Evolutionary conservation across 1,140 invertebrate species (phyloP), one percentile per base, ranked within the genome.

Genomic region (Forficula auricularia): DNA sequence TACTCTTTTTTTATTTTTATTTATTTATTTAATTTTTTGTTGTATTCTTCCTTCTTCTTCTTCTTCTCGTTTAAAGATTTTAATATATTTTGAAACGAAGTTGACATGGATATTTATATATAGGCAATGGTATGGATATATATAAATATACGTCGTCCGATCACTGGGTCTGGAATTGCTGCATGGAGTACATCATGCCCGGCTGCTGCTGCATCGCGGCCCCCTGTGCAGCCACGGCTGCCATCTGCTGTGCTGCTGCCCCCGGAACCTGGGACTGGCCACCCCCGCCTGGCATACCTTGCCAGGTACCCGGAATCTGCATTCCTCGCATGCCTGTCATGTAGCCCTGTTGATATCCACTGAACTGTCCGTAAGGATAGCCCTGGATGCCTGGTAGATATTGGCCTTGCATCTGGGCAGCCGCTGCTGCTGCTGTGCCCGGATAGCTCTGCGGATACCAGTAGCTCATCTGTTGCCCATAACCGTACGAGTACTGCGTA

Each of bases 131-230:
- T 10, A 27, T 27, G 10, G 4, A 27, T 27, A 27, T 27, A 6
- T 27, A 27, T 27, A 27, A 6, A 27, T 27, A 27, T 27, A 10
- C 22, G 22, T 27, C 22, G 10, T 6, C 10, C 48, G 61, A 65
- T 73, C 72, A 77, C 72, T 78, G 76, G 53, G 75, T 72, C 55
- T 77, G 79, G 57, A 79, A 83, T 60, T 82, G 79, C 54, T 77
- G 77, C 71, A 82, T 77, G 51, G 76, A 69, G 51, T 77, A 74
- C 57, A 81, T 78, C 75, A 82, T 76, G 48, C 45, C 48, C n/a
- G 27, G 47, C 45, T 57, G 61, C 40, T 60, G 61, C 42, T 55
- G 56, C 38, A 55, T 48, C n/a, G 46, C 54, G 41, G 51, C 46
- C 37, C 45, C 46, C 38, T 54, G 52, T 12, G 58, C 52, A 20